Evolutionary conservation across 2,797 vertebrate genomes (phyloP).

Genomic region (Rhinichthys osculus): DNA sequence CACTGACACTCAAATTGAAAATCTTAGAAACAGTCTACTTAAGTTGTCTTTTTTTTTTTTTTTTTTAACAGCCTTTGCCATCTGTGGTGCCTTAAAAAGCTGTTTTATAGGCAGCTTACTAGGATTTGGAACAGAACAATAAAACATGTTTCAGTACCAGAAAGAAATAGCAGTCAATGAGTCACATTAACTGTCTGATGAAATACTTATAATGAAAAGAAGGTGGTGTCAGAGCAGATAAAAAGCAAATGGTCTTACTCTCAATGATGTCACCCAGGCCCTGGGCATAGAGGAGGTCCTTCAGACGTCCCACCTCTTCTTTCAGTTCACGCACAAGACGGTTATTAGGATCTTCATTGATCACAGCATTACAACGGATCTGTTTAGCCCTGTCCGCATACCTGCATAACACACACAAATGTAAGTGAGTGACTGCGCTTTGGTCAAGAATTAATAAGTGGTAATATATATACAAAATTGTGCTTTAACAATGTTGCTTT

Average conservation of each 20-base stretch:
- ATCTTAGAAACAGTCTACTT: not conserved
- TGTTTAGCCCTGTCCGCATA: conserved; percentile 93
- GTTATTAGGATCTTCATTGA: conserved; percentile 98
- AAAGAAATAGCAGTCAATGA: not conserved
- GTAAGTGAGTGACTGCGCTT: not conserved
- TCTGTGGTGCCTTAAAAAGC: not conserved
- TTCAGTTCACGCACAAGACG: conserved; percentile 95
- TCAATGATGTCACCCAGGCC: conserved; percentile 99
- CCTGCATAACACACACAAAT: conserved; percentile 67
- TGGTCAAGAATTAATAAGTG: not conserved
- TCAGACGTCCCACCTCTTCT: conserved; percentile 93
- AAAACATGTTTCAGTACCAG: not conserved
- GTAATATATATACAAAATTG: not conserved
- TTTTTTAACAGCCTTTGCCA: not conserved
- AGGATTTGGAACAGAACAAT: conserved; percentile 25
- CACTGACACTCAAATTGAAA: not conserved
- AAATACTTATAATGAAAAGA: conserved; percentile 7
- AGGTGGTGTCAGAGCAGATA: not conserved
- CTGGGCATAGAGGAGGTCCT: conserved; percentile 91
- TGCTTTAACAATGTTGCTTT: conserved; percentile 13
- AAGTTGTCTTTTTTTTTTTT: not conserved
- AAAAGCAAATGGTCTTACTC: conserved; percentile 80
- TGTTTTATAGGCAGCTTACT: not conserved
- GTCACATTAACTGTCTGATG: not conserved
- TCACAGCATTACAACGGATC: conserved; percentile 92